phyloP scores from a whole-genome alignment of 2,797 vertebrate species.

The Sphenopsis melanotis region DNA sequence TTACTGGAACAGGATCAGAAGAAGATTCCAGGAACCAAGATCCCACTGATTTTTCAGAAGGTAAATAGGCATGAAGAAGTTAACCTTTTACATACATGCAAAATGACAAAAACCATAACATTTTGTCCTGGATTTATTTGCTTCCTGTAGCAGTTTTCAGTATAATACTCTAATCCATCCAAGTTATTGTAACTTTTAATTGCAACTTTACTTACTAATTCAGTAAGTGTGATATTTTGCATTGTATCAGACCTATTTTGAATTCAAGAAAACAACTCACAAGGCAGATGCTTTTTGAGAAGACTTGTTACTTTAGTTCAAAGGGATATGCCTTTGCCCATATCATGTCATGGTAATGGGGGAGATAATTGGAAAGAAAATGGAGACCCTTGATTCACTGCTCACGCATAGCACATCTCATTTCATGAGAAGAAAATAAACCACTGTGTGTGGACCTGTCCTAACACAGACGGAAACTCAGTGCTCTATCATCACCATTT shows the following conservation, averaged over 20 bases:
- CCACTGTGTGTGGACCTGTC: background rate
- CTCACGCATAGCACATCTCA: fast-evolving
- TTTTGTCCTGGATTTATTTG: background rate
- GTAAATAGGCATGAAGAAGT: constrained; percentile 68
- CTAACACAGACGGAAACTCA: background rate
- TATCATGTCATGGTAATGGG: background rate
- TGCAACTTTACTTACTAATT: background rate
- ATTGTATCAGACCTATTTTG: background rate
- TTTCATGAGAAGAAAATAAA: background rate
- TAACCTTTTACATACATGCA: background rate
- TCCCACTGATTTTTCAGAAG: constrained; percentile 90
- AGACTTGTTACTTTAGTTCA: background rate
- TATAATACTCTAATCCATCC: background rate
- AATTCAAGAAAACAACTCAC: background rate
- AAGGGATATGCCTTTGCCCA: background rate
- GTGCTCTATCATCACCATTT: background rate
- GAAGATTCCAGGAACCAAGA: constrained; percentile 81
- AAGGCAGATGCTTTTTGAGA: background rate
- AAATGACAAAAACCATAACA: background rate
- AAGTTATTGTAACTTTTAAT: constrained; percentile 40
- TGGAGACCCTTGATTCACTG: background rate
- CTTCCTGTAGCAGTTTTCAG: background rate
- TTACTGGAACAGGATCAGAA: constrained; percentile 94
- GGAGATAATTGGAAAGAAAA: background rate
- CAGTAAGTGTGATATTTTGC: background rate